Conservation (phyloP, 1,140 invertebrate species). For the Bombus pyrosoma region DNA sequence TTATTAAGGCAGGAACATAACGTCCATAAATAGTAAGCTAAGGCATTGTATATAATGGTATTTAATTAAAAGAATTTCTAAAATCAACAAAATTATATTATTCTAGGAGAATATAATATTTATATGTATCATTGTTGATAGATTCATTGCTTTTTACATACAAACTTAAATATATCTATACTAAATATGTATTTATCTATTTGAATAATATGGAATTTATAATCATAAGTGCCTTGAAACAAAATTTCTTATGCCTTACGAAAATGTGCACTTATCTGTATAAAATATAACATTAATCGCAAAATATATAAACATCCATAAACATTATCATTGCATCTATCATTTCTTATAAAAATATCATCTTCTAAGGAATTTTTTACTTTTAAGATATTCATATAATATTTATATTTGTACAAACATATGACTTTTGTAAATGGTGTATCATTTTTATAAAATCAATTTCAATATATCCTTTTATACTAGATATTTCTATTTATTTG, state of each 20-base stretch:
- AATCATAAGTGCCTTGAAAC: conserved; percentile 56
- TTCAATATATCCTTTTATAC: conserved; percentile 16
- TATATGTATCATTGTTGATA: neutral
- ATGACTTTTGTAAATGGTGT: conserved; percentile 47
- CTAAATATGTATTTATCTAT: conserved; percentile 10
- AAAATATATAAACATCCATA: conserved; percentile 35
- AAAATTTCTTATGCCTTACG: conserved; percentile 50
- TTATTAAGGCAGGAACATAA: neutral
- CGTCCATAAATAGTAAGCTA: neutral
- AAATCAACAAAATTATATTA: neutral
- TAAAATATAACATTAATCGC: conserved; percentile 23
- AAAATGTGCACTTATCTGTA: conserved; percentile 41
- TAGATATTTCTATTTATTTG: neutral
- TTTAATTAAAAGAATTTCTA: neutral
- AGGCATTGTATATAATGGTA: conserved; percentile 14
- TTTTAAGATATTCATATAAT: conserved; percentile 54
- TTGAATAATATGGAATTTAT: conserved; percentile 23
- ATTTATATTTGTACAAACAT: conserved; percentile 57
- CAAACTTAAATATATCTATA: neutral
- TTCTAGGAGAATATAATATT: neutral
- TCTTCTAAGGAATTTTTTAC: conserved; percentile 24
- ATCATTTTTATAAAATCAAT: conserved; percentile 38
- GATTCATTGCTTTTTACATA: neutral
- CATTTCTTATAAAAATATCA: neutral
- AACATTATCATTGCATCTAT: conserved; percentile 3